Percentiles rank a stretch among this genome's conserved stretches.
Evolutionary conservation across 1,140 invertebrate species (phyloP).

Genomic region (Helicorthomorpha holstii): DNA sequence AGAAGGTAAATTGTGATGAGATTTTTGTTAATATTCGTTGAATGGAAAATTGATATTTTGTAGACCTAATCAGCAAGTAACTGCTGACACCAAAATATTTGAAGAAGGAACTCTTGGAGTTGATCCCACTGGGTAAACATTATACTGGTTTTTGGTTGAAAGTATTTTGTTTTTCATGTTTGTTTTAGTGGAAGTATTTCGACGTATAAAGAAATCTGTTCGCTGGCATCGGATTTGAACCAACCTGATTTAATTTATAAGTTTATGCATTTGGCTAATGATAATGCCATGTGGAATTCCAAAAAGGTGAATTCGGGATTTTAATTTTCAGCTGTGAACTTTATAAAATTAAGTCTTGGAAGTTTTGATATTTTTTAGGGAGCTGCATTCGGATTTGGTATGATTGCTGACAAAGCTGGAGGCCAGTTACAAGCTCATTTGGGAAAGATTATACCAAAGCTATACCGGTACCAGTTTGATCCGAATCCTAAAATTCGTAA

Average conservation of each 20-base stretch:
- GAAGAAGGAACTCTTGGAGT: constrained; percentile 69
- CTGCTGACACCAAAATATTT: constrained; percentile 67
- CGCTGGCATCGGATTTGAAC: constrained; percentile 78
- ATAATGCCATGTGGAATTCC: constrained; percentile 84
- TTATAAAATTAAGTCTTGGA: neutral
- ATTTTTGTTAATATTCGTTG: neutral
- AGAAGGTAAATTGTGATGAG: constrained; percentile 25
- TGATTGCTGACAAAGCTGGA: constrained; percentile 58
- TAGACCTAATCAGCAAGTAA: constrained; percentile 45
- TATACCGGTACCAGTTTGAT: constrained; percentile 72
- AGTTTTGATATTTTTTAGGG: constrained; percentile 32
- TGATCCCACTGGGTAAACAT: constrained; percentile 62
- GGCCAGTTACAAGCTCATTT: constrained; percentile 63
- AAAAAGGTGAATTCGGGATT: constrained; percentile 29
- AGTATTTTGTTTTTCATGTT: constrained; percentile 11
- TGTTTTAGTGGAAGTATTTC: constrained; percentile 54
- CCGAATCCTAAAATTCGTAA: constrained; percentile 76
- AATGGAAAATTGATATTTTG: constrained; percentile 1
- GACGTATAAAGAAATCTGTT: constrained; percentile 86
- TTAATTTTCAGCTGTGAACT: neutral
- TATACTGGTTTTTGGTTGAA: too few species aligned
- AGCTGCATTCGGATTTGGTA: constrained; percentile 77
- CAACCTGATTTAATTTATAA: constrained; percentile 88
- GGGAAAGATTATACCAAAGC: constrained; percentile 65
- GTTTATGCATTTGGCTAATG: constrained; percentile 87